Evolutionary conservation across 2,797 vertebrate genomes (phyloP).

Genomic region (Chaunax sp.): DNA sequence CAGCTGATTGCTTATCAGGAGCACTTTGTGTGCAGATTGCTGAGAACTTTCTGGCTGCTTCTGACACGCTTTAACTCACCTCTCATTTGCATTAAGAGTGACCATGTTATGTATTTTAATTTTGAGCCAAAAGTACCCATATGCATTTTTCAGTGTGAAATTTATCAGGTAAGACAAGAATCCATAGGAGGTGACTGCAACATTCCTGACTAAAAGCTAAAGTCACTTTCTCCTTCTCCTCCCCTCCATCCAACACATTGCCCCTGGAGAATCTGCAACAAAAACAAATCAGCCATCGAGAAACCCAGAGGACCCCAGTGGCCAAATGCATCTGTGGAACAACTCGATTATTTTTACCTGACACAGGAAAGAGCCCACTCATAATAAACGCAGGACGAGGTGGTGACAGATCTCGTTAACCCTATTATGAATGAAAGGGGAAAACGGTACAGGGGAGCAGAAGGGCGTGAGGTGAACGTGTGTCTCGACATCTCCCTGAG

Average conservation of each 20-base stretch:
- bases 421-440: constrained; percentile 67
- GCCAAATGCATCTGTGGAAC: constrained; percentile 62
- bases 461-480: constrained; percentile 58
- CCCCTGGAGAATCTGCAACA: constrained; percentile 57
- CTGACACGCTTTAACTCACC: neutral
- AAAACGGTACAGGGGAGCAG: constrained; percentile 15
- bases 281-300: constrained; percentile 72
- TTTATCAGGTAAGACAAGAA: constrained; percentile 53
- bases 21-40: neutral
- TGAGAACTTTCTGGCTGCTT: no score
- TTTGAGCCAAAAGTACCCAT: neutral
- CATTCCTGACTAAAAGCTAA: constrained; percentile 60
- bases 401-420: constrained; percentile 84
- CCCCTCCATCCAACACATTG: constrained; percentile 31
- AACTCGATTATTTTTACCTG: constrained; percentile 84
- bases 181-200: constrained; percentile 36
- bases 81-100: neutral
- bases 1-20: neutral
- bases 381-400: constrained; percentile 83
- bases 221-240: constrained; percentile 65
- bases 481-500: constrained; percentile 64
- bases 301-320: constrained; percentile 60
- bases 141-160: constrained; percentile 8
- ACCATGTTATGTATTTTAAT: neutral
- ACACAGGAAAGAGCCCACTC: constrained; percentile 83